These are phyloP conservation scores for Drosophila ezoana DNA, from an alignment of 2,888 invertebrate genomes.

Conservation along the genomic window DNA sequence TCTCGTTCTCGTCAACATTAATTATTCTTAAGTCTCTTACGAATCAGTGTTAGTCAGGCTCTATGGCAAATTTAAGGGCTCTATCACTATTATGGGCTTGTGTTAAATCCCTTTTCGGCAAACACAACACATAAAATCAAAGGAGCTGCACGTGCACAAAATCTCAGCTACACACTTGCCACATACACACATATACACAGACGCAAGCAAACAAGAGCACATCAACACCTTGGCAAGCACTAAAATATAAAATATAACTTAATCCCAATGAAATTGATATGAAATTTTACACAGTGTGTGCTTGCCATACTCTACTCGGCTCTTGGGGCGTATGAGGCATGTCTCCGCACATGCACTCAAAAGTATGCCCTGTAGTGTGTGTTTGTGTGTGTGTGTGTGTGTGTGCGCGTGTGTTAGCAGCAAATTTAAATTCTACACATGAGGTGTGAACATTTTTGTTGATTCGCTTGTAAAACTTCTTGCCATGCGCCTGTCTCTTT, in stretches of 20 bases:
- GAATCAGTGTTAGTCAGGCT: neutral
- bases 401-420: constrained; percentile 7
- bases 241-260: constrained; percentile 80
- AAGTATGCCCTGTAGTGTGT: constrained; percentile 4
- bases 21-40: neutral
- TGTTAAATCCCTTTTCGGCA: constrained; percentile 34
- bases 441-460: constrained; percentile 68
- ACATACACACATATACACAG: constrained; percentile 16
- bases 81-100: constrained; percentile 61
- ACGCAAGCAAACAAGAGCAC: neutral
- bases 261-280: constrained; percentile 78
- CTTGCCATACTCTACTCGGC: constrained; percentile 24
- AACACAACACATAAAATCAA: constrained; percentile 56
- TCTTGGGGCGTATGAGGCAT: constrained; percentile 48
- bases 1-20: constrained; percentile 10
- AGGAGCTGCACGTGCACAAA: constrained; percentile 69
- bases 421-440: constrained; percentile 76
- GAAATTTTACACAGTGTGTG: constrained; percentile 60
- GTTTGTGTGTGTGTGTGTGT: neutral
- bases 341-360: constrained; percentile 10
- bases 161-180: constrained; percentile 58
- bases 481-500: constrained; percentile 10
- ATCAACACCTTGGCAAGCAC: constrained; percentile 70
- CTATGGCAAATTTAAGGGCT: constrained; percentile 36
- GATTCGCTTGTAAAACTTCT: constrained; percentile 54